Evolutionary conservation across 2,888 invertebrate genomes (phyloP), one percentile per base, ranked within the genome.

Genomic region (Camptogramma bilineatum): DNA sequence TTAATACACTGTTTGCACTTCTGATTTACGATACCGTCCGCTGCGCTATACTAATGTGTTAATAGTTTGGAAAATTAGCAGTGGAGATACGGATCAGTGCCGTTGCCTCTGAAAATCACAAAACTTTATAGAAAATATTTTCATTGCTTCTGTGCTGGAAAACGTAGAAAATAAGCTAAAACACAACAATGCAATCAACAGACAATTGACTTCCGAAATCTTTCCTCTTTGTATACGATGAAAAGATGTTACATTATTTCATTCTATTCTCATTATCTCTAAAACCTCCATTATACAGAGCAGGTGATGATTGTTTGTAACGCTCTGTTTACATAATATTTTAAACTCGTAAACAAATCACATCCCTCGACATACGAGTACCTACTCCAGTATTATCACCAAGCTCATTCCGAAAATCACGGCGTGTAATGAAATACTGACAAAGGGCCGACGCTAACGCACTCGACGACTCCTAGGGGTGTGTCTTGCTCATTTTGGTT

Each of bases 1-100:
- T 93, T 91, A 92, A 93, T 92, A 91, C 90, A 92, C 86, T 91
- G 91, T 92, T 92, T 92, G 91, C 86, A 82, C 87, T 86, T 83
- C 87, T 93, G 91, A 93, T 92, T 92, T 93, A 93, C 90, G 91
- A 88, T 87, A 88, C 79, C 85, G 82, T 85, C 84, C 82, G 85
- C 79, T 86, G 81, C 83, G 82, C 82, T 85, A 84, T 87, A 79
- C 86, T 90, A 90, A 91, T 91, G 91, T 90, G 90, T 91, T 92
- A 91, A 92, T 91, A 89, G 90, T 86, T 88, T 85, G 84, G 80
- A 86, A 88, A 86, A 89, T 90, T 88, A 85, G 63, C 55, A 61
- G 44, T 54, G 59, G 50, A 52, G 44, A 68, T 64, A 52, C 42
- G 42, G 51, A 53, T 58, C 44, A 19, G 18, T 16, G 1, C 8